Percentiles rank a stretch among this genome's conserved stretches.
Evolutionary conservation across 2,888 invertebrate species (phyloP).

Genomic region (Limnephilus marmoratus): DNA sequence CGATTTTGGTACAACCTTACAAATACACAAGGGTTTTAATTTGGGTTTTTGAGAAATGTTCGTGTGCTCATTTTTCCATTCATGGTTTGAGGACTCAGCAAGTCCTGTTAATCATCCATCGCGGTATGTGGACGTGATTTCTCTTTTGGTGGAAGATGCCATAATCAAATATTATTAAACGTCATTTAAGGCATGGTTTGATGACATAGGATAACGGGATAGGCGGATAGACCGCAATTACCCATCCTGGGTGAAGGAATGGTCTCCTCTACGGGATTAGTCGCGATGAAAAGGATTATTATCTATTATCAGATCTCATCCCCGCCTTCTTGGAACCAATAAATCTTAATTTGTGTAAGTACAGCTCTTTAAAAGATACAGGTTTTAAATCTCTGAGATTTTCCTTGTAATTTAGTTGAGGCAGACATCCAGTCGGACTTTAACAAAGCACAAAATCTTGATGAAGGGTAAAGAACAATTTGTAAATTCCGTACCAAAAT

Average conservation of each 20-base stretch:
- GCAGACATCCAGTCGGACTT: neutral
- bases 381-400: neutral
- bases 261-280: neutral
- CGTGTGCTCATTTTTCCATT: neutral
- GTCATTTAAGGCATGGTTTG: conserved; percentile 45
- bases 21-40: neutral
- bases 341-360: neutral
- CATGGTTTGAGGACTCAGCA: conserved; percentile 5
- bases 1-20: neutral
- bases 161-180: conserved; percentile 54
- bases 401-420: neutral
- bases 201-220: conserved; percentile 31
- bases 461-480: neutral
- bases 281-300: conserved; percentile 31
- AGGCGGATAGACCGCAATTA: neutral
- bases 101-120: conserved; percentile 54
- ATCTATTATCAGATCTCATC: neutral
- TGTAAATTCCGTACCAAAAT: neutral
- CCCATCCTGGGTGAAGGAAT: neutral
- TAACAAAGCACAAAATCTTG: neutral
- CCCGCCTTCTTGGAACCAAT: conserved; percentile 13
- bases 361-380: neutral
- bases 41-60: neutral
- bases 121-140: conserved; percentile 58
- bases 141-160: conserved; percentile 58